Evolutionary conservation across 1,140 invertebrate genomes (phyloP).

Genomic region (Meteorus sp.): DNA sequence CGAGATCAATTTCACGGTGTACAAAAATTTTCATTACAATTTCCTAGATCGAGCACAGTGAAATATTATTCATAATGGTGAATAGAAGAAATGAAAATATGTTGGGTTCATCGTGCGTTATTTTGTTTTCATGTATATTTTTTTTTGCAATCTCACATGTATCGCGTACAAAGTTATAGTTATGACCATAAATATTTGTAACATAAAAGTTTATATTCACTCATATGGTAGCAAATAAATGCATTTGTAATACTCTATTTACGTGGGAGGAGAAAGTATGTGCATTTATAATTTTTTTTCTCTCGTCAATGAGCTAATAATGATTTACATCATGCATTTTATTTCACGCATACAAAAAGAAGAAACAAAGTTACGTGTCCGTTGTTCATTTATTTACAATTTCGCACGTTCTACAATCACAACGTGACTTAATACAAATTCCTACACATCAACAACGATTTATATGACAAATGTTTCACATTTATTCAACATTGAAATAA

Average conservation of each 20-base stretch:
- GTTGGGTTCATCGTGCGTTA: background rate
- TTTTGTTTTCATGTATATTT: background rate
- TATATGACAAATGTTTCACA: no score
- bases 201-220: no score
- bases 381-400: background rate
- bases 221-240: no score
- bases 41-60: background rate
- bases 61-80: background rate
- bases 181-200: background rate
- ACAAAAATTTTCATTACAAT: background rate
- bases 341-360: background rate
- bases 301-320: no score
- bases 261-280: constrained; percentile 2
- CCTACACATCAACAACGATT: no score
- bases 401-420: background rate
- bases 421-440: background rate
- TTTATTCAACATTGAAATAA: background rate
- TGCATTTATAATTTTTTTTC: no score
- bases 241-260: background rate
- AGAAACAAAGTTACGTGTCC: background rate
- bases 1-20: constrained; percentile 48
- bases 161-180: background rate
- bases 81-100: background rate
- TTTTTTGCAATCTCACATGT: background rate
- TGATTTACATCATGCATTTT: background rate